These are phyloP conservation scores for Grammomys surdaster DNA, from an alignment of 2,113 vertebrate species.

Conservation along the genomic window DNA sequence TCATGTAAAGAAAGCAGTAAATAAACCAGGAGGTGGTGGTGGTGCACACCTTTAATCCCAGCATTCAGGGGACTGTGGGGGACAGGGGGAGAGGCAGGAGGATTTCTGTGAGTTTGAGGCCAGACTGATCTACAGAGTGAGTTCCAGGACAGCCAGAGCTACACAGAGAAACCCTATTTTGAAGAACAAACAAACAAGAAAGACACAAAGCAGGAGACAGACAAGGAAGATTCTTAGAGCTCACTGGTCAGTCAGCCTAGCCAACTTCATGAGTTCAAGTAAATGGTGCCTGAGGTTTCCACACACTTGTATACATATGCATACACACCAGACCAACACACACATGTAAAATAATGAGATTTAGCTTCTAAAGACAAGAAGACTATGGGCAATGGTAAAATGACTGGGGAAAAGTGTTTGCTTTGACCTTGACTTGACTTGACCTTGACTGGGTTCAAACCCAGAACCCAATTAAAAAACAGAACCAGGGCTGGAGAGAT, in stretches of 20 bases:
- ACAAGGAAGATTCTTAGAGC: background rate
- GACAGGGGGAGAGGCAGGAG: background rate
- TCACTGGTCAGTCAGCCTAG: background rate
- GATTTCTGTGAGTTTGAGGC: background rate
- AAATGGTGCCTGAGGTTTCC: background rate
- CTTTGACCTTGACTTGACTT: background rate
- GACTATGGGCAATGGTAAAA: background rate
- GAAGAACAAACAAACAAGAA: background rate
- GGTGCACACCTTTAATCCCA: background rate
- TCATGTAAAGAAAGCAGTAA: background rate
- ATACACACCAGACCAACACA: background rate
- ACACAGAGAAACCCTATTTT: background rate
- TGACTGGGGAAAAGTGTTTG: background rate
- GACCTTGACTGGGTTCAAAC: background rate
- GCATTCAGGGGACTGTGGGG: no score
- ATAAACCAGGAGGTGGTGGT: background rate
- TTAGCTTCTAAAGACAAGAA: constrained; percentile 55
- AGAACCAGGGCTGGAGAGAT: background rate
- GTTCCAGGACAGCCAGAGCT: background rate
- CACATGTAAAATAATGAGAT: background rate
- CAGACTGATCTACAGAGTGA: background rate
- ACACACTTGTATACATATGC: background rate
- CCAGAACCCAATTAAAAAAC: background rate
- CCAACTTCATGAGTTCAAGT: background rate
- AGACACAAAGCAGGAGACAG: background rate